Conservation (phyloP, 2,888 invertebrate species). For the Ramazzottius varieornatus region DNA sequence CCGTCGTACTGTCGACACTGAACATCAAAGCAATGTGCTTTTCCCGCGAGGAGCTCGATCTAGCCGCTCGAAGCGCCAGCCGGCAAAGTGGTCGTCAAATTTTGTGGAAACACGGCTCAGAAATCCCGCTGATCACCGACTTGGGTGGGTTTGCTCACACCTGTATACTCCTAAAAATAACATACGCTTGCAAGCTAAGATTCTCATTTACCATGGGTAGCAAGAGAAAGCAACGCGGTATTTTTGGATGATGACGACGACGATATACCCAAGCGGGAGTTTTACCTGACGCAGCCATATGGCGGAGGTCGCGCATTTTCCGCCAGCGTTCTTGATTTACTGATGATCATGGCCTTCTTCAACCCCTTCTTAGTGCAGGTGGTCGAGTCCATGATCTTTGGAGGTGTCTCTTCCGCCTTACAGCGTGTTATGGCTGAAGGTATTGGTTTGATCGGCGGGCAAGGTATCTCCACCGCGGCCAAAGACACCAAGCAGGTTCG, state of each 20-base stretch:
- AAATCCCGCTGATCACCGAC: not conserved
- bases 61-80: no score
- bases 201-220: no score
- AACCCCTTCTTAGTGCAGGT: no score
- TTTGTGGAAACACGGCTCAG: not conserved
- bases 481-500: no score
- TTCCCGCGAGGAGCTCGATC: not conserved
- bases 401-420: no score
- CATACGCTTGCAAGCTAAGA: no score
- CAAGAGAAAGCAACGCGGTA: not conserved
- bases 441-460: no score
- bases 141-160: not conserved
- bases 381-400: no score
- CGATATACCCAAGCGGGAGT: not conserved
- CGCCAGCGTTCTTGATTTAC: not conserved
- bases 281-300: not conserved
- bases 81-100: no score
- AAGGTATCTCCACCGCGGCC: no score
- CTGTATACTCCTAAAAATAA: not conserved
- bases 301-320: not conserved
- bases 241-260: not conserved
- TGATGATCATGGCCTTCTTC: no score
- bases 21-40: not conserved
- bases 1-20: not conserved
- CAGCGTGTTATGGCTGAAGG: no score